These are phyloP conservation scores for Capitella teleta DNA, from an alignment of 1,140 invertebrate genomes.

Conservation along the genomic window DNA sequence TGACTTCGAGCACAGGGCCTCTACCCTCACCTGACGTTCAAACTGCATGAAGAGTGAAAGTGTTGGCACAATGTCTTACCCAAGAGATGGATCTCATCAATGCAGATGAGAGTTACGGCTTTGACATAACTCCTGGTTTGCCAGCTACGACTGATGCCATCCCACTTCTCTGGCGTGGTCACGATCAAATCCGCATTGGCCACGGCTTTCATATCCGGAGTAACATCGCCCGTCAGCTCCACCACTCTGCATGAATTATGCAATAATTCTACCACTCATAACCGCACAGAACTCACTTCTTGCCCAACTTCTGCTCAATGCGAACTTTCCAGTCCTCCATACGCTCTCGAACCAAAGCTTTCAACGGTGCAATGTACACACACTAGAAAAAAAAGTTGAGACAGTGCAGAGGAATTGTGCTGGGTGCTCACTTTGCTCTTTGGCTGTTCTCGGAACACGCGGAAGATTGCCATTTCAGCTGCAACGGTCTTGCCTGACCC, in stretches of 20 bases:
- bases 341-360: constrained; percentile 91
- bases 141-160: constrained; percentile 94
- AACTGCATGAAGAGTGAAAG: neutral
- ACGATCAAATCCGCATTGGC: constrained; percentile 80
- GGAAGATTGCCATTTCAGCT: constrained; percentile 93
- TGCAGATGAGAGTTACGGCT: constrained; percentile 83
- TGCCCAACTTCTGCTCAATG: constrained; percentile 63
- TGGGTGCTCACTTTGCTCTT: constrained; percentile 74
- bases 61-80: constrained; percentile 46
- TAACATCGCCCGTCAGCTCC: constrained; percentile 91
- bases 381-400: constrained; percentile 36
- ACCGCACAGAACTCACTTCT: constrained; percentile 38
- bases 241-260: constrained; percentile 57
- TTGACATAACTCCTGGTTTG: constrained; percentile 89
- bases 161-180: constrained; percentile 99
- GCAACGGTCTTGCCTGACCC: constrained; percentile 98
- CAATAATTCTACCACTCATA: neutral
- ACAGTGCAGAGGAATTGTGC: no score
- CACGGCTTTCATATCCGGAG: constrained; percentile 81
- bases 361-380: constrained; percentile 97
- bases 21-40: constrained; percentile 47
- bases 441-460: constrained; percentile 75
- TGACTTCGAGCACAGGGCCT: constrained; percentile 57
- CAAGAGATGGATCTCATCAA: constrained; percentile 96
- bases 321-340: constrained; percentile 93